phyloP scores from a whole-genome alignment of 2,888 invertebrate genomes.

The Allygus modestus region DNA sequence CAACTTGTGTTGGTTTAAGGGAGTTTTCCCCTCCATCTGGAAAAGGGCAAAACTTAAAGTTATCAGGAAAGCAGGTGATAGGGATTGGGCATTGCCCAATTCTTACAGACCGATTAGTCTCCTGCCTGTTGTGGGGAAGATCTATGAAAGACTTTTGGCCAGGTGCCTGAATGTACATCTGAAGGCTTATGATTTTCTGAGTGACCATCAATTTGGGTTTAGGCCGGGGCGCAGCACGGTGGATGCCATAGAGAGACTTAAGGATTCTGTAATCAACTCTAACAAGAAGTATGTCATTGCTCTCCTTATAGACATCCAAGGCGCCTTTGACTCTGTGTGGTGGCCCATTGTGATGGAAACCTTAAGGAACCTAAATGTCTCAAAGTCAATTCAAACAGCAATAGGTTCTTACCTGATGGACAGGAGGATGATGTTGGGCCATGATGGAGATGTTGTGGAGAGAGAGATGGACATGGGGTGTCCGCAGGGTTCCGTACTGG shows the following conservation, averaged over 20 bases:
- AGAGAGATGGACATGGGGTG: conserved; percentile 5
- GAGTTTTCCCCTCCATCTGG: conserved; percentile 12
- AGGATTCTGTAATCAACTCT: neutral
- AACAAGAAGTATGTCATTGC: neutral
- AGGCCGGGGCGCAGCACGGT: neutral
- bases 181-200: neutral
- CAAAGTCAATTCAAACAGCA: neutral
- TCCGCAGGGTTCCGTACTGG: conserved; percentile 33
- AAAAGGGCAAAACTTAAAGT: conserved; percentile 19
- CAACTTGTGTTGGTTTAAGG: neutral
- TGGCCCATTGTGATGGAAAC: neutral
- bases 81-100: neutral
- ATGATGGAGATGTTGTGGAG: neutral
- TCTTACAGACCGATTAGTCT: conserved; percentile 61
- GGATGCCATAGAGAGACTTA: conserved; percentile 10
- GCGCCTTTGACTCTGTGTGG: conserved; percentile 12
- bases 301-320: neutral
- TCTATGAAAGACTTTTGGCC: conserved; percentile 42
- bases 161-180: neutral
- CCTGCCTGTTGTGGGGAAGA: conserved; percentile 46
- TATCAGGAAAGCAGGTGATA: conserved; percentile 13
- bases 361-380: no score
- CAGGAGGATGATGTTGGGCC: neutral
- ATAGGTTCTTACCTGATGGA: neutral
- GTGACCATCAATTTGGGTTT: conserved; percentile 24